Conservation (phyloP, 2,797 vertebrate species). For the Xiphophorus birchmanni region DNA sequence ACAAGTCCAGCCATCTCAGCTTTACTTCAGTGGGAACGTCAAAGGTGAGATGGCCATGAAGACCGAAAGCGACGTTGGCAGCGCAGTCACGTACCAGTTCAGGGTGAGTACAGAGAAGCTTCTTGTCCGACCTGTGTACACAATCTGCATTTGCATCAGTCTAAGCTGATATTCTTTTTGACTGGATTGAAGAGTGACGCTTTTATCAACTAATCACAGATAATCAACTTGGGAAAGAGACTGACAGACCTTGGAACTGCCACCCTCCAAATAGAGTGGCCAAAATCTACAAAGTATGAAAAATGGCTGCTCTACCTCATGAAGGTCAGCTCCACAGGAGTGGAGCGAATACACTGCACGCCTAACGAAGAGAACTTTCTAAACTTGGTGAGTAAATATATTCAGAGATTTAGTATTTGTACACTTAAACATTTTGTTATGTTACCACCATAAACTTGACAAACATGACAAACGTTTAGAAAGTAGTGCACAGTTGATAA, state of each 20-base stretch:
- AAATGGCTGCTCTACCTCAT: constrained; percentile 93
- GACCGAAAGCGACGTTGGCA: constrained; percentile 88
- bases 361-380: constrained; percentile 73
- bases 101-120: constrained; percentile 78
- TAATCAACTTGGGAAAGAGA: constrained; percentile 90
- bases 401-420: background rate
- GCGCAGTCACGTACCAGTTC: constrained; percentile 89
- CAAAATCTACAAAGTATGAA: constrained; percentile 80
- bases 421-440: background rate
- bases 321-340: constrained; percentile 84
- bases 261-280: constrained; percentile 90
- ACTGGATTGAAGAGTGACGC: background rate
- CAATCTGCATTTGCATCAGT: background rate
- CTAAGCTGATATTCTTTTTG: background rate
- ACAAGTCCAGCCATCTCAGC: constrained; percentile 91
- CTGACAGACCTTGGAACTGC: constrained; percentile 86
- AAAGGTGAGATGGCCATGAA: constrained; percentile 86
- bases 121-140: background rate
- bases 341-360: constrained; percentile 81
- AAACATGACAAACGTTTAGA: background rate
- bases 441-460: background rate
- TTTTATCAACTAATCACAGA: constrained; percentile 70
- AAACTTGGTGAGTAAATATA: constrained; percentile 44
- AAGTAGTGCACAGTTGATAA: background rate
- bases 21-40: constrained; percentile 86